Evolutionary conservation across 2,113 vertebrate species (phyloP), one percentile per base, ranked within the genome.

Genomic region (Pongo abelii): DNA sequence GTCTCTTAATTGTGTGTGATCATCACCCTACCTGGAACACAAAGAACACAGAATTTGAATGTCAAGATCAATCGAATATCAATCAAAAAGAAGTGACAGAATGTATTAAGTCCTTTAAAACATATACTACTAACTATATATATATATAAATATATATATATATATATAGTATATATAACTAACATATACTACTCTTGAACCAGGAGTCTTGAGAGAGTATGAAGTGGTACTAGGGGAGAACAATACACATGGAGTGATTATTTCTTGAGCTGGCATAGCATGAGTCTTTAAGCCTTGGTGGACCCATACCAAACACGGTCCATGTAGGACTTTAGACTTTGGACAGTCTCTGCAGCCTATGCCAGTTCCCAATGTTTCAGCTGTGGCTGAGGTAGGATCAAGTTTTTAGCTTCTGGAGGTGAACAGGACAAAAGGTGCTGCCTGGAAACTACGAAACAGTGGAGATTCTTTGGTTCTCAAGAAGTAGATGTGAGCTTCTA

Each of bases 1-100:
- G 23, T 55, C n/a, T 91, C 83, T 70, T 81, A 3, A 50, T 59
- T 69, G 22, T 79, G 57, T 59, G 22, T 67, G 57, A 87, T 38
- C 9, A 35, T 84, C 81, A 50, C 14, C 8, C 16, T 38, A 46
- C 9, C 48, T 72, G 46, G 30, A 35, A 72, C 35, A 48, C 35
- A 74, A 92, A 30, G 30, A 86, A 57, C 20, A 72, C 32, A 80
- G 46, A 52, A 75, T 69, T 91, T 96, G 67, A 96, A 94, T 67
- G 30, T 74, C 46, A 93, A 84, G 23, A 52, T 92, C 27, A 67
- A 32, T 72, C 17, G 89, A 79, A 75, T 23, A 69, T 57, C 40
- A 69, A 27, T 57, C 30, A 90, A 69, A 69, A 30, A 61, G 4
- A 35, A 96, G 22, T 89, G 30, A 10, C 43, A 40, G 38, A 91